These are phyloP conservation scores for Mastacembelus armatus DNA, from an alignment of 2,797 vertebrate species.

Conservation along the genomic window DNA sequence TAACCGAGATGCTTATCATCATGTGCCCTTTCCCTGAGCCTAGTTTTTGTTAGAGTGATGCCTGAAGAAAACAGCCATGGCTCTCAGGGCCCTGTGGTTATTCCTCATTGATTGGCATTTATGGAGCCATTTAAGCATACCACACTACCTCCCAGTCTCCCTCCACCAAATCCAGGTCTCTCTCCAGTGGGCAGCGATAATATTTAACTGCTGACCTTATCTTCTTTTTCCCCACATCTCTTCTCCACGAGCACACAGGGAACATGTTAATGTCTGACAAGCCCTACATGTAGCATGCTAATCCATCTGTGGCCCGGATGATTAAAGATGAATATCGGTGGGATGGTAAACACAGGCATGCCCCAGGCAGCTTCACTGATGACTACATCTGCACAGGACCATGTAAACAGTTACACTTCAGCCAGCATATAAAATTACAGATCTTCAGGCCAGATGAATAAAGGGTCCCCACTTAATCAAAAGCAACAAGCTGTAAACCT, in stretches of 20 bases:
- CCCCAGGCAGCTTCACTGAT: constrained; percentile 52
- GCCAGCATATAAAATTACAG: constrained; percentile 51
- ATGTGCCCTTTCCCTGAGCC: constrained; percentile 16
- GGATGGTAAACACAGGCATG: constrained; percentile 60
- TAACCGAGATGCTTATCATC: constrained; percentile 31
- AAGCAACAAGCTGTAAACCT: constrained; percentile 40
- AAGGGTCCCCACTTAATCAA: constrained; percentile 19
- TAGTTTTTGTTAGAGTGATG: constrained; percentile 29
- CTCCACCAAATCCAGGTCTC: constrained; percentile 46
- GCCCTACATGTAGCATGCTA: constrained; percentile 69
- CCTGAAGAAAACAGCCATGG: constrained; percentile 19
- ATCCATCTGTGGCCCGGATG: constrained; percentile 69
- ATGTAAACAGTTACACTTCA: constrained; percentile 56
- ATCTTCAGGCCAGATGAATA: constrained; percentile 44
- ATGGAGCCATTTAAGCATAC: constrained; percentile 67
- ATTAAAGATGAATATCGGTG: constrained; percentile 79
- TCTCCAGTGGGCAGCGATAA: constrained; percentile 76
- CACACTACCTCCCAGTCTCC: constrained; percentile 37
- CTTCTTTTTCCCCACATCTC: constrained; percentile 53
- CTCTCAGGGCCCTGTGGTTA: constrained; percentile 46
- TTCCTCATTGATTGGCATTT: constrained; percentile 60
- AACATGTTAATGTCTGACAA: constrained; percentile 72
- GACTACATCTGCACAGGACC: constrained; percentile 62
- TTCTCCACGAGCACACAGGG: constrained; percentile 42
- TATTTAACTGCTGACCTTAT: constrained; percentile 83